A percentile compares a stretch with the other conserved stretches of the same genome.
phyloP scores from a whole-genome alignment of 2,113 vertebrate genomes.

The Bubo scandiacus region DNA sequence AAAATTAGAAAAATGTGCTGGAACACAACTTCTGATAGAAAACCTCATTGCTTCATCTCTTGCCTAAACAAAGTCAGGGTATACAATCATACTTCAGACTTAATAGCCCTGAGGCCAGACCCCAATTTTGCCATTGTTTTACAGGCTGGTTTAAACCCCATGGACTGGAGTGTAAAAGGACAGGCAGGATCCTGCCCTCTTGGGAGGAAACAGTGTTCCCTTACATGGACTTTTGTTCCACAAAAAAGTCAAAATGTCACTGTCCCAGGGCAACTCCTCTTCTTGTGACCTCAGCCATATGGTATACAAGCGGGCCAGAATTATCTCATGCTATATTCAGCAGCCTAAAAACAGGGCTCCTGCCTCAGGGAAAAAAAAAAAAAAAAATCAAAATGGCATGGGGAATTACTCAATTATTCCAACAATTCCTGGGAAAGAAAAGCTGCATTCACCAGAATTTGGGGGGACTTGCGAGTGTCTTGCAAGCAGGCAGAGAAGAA shows the following conservation, averaged over 20 bases:
- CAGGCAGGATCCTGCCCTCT: neutral
- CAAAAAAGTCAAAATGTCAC: neutral
- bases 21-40: neutral
- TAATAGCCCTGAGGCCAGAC: neutral
- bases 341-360: neutral
- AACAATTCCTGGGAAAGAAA: neutral
- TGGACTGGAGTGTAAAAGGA: neutral
- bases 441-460: neutral
- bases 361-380: neutral
- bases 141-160: neutral
- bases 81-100: neutral
- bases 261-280: neutral
- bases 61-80: neutral
- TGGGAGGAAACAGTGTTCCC: neutral
- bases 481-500: neutral
- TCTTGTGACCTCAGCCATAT: neutral
- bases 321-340: neutral
- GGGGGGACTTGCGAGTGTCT: neutral
- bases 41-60: neutral
- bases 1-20: neutral
- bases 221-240: neutral
- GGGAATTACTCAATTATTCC: neutral
- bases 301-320: neutral
- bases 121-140: neutral
- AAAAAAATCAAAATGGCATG: accelerated